Conservation (phyloP, 30 jellyfish, hydroid and myxozoan genomes). For the Turritopsis dohrnii region DNA sequence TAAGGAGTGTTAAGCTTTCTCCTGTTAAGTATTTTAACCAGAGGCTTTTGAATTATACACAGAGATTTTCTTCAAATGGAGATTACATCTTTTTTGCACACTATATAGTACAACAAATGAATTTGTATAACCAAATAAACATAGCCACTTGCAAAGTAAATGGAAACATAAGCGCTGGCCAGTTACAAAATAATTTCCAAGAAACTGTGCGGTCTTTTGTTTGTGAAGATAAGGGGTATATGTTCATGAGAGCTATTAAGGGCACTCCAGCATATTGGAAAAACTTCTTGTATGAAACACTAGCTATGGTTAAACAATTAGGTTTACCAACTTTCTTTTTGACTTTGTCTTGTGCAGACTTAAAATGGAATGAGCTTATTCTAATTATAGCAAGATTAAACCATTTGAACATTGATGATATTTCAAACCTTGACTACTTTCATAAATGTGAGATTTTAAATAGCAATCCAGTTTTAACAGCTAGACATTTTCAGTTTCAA, state of each 20-base stretch:
- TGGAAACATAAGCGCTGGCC: too few species aligned
- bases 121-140: too few species aligned
- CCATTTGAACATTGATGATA: not conserved
- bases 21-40: too few species aligned
- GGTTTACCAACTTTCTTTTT: not conserved
- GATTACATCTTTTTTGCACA: too few species aligned
- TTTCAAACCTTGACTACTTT: not conserved
- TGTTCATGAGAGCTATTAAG: not conserved
- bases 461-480: not conserved
- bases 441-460: not conserved
- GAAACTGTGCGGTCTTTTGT: too few species aligned
- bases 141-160: too few species aligned
- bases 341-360: not conserved
- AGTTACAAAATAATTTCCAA: too few species aligned
- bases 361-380: not conserved
- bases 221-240: not conserved
- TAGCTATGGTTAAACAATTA: conserved; percentile 6
- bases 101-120: too few species aligned
- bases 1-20: too few species aligned
- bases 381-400: not conserved
- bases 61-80: too few species aligned
- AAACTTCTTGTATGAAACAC: not conserved
- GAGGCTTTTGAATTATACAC: too few species aligned
- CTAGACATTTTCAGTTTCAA: conserved; percentile 6
- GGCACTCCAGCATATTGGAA: conserved; percentile 10